Percentiles rank a stretch among this genome's conserved stretches.
phyloP scores from a whole-genome alignment of 2,797 vertebrate genomes.

The Tiaroga cobitis region DNA sequence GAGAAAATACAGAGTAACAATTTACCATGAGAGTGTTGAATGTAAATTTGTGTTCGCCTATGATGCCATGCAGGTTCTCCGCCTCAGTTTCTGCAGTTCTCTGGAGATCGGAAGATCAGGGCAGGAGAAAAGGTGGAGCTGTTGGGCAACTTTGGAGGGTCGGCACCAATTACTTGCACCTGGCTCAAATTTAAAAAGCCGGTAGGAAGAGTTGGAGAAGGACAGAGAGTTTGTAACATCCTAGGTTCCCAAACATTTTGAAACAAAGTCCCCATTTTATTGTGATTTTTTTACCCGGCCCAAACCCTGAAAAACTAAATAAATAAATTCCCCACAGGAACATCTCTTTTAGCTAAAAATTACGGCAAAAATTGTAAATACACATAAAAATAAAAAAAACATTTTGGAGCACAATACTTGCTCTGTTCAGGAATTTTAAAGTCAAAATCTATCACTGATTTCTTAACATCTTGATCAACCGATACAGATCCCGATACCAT shows the following conservation, averaged over 20 bases:
- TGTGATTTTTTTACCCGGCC: not conserved
- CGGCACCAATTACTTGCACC: conserved; percentile 86
- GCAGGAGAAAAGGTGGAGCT: conserved; percentile 92
- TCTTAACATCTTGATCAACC: not conserved
- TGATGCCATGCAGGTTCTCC: conserved; percentile 78
- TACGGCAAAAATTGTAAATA: not conserved
- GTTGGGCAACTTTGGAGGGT: conserved; percentile 88
- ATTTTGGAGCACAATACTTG: not conserved
- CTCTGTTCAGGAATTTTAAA: not conserved
- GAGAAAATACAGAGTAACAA: not conserved
- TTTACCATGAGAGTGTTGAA: conserved; percentile 1
- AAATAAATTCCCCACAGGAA: not conserved
- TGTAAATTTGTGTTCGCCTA: not conserved
- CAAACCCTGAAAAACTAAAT: not conserved
- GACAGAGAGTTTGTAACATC: not conserved
- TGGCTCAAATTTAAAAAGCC: conserved; percentile 99
- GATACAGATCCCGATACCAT: not conserved
- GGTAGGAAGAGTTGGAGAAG: conserved; percentile 71
- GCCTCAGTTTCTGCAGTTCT: conserved; percentile 92
- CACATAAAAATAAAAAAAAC: not conserved
- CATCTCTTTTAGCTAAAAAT: not conserved
- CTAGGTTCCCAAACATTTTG: not conserved
- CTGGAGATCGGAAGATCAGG: conserved; percentile 93
- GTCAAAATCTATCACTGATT: not conserved
- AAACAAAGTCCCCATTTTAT: not conserved